phyloP scores from a whole-genome alignment of 2,797 vertebrate genomes.

The Bovichtus variegatus region DNA sequence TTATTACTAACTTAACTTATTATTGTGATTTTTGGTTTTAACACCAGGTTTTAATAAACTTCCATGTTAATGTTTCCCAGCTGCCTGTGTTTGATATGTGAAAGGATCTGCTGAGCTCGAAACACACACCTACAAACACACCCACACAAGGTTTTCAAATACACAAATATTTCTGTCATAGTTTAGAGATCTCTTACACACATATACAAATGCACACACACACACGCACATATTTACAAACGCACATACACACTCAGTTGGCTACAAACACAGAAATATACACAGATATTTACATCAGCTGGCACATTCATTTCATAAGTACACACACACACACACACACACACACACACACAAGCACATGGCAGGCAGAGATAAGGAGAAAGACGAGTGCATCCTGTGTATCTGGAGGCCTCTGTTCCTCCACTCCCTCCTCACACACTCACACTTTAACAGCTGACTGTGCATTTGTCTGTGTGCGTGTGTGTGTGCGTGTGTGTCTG shows the following conservation, averaged over 20 bases:
- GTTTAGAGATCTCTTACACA: background rate
- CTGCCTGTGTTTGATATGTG: background rate
- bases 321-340: conserved; percentile 22
- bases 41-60: too few species aligned
- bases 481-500: conserved; percentile 16
- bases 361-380: conserved; percentile 60
- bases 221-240: background rate
- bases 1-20: too few species aligned
- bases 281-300: conserved; percentile 42
- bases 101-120: conserved; percentile 2
- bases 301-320: conserved; percentile 30
- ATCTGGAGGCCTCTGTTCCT: conserved; percentile 44
- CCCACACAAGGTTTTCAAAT: conserved; percentile 16
- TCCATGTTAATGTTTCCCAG: too few species aligned
- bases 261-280: conserved; percentile 15
- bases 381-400: conserved; percentile 29
- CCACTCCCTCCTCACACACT: conserved; percentile 49
- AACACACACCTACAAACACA: conserved; percentile 28
- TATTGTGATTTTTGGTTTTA: too few species aligned
- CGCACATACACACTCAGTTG: conserved; percentile 17
- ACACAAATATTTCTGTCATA: conserved; percentile 7
- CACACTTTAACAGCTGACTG: conserved; percentile 52
- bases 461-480: conserved; percentile 7
- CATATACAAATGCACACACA: conserved; percentile 10
- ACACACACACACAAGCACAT: conserved; percentile 26